Percentiles rank a stretch among this genome's conserved stretches.
Evolutionary conservation across 1,140 invertebrate genomes (phyloP).

Genomic region (Bombus picipes): DNA sequence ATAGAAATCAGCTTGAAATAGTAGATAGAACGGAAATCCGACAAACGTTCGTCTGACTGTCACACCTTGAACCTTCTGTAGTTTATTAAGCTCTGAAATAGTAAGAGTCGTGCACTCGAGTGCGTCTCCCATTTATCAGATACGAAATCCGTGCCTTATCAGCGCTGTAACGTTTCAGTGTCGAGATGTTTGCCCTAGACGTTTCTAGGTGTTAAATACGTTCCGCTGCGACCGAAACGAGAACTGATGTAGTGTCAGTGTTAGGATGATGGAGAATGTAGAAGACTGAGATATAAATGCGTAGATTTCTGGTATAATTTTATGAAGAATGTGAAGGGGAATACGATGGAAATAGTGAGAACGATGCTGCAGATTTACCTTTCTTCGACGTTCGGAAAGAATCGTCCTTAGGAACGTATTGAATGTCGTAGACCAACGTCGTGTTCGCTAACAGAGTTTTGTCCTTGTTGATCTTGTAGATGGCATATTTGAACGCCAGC

Average conservation of each 20-base stretch:
- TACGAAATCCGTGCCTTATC: conserved; percentile 59
- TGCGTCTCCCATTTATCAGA: conserved; percentile 26
- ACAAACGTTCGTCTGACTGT: background rate
- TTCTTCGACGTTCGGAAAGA: conserved; percentile 95
- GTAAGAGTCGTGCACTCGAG: background rate
- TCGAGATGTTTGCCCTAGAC: conserved; percentile 20
- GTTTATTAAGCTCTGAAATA: conserved; percentile 23
- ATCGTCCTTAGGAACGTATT: conserved; percentile 93
- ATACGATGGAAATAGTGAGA: background rate
- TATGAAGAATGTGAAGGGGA: background rate
- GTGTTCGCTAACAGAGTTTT: conserved; percentile 91
- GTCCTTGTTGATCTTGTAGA: conserved; percentile 95
- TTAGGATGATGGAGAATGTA: background rate
- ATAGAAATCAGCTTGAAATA: conserved; percentile 14
- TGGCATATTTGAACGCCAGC: conserved; percentile 95
- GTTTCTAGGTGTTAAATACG: conserved; percentile 36
- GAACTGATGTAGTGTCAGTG: background rate
- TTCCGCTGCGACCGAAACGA: background rate
- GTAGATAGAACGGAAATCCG: background rate
- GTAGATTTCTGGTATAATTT: background rate
- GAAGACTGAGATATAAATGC: background rate
- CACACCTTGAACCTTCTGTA: background rate
- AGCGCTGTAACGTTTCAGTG: conserved; percentile 18
- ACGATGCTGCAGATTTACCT: conserved; percentile 83
- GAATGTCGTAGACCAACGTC: conserved; percentile 94